Conservation (phyloP, 2,797 vertebrate species). For the Acipenser oxyrinchus region DNA sequence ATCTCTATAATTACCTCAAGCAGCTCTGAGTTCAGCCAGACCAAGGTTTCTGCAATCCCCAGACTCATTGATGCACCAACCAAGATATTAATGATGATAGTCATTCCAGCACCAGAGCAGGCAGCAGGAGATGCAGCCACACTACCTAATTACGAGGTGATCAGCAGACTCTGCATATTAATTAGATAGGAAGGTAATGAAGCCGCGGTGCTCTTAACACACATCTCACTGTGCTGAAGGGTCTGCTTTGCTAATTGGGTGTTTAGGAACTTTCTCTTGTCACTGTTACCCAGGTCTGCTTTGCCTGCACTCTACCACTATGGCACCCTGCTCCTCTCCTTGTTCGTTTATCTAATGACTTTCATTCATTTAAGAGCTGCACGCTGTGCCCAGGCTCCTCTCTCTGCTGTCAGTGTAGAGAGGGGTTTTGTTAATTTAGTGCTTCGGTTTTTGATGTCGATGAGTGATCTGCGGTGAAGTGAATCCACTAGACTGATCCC, state of each 20-base stretch:
- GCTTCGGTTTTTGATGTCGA: too few species aligned
- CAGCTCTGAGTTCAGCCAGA: conserved; percentile 31
- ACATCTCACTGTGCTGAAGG: conserved; percentile 41
- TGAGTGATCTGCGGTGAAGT: too few species aligned
- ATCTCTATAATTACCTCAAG: conserved; percentile 40
- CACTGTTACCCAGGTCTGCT: conserved; percentile 42
- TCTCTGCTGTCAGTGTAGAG: background rate
- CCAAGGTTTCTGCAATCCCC: conserved; percentile 23
- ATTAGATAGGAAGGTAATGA: conserved; percentile 54
- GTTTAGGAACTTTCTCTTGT: conserved; percentile 51
- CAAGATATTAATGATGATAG: conserved; percentile 35
- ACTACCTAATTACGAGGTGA: conserved; percentile 61
- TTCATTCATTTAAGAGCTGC: conserved; percentile 57
- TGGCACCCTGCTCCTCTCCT: conserved; percentile 38
- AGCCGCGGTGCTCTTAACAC: conserved; percentile 36
- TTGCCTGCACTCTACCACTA: conserved; percentile 22
- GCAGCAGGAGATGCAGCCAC: conserved; percentile 39
- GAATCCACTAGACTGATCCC: too few species aligned
- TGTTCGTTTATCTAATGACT: conserved; percentile 59
- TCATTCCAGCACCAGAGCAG: conserved; percentile 30
- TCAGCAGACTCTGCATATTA: conserved; percentile 67
- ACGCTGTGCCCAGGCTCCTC: conserved; percentile 41
- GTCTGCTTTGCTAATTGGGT: conserved; percentile 58
- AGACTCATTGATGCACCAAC: conserved; percentile 31
- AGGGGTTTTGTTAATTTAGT: too few species aligned